A percentile compares a stretch with the other conserved stretches of the same genome.
These are phyloP conservation scores for Drosophila repletoides DNA, from an alignment of 1,140 invertebrate genomes.

Conservation along the genomic window DNA sequence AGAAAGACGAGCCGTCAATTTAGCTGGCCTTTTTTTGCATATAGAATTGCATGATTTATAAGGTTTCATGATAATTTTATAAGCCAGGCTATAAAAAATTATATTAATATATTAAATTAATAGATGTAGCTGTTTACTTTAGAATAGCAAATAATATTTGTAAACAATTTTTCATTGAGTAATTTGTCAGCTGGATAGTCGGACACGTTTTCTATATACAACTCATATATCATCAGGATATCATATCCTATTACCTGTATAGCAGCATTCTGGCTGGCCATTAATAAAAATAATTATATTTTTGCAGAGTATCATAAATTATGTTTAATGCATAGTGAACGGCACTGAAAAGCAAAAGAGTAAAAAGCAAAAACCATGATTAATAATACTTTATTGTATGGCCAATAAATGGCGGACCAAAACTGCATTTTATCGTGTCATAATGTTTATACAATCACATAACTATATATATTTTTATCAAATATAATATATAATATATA, in stretches of 20 bases:
- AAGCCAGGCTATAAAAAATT: too few relatives aligned
- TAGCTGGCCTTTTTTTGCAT: too few relatives aligned
- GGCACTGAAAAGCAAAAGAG: slow-evolving; percentile 26
- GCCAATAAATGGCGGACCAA: slow-evolving; percentile 26
- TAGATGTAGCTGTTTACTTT: too few relatives aligned
- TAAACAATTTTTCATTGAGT: too few relatives aligned
- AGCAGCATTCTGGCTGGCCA: too few relatives aligned
- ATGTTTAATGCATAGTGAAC: slow-evolving; percentile 25
- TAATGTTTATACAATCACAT: slow-evolving; percentile 21
- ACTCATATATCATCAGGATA: neutral
- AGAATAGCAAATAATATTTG: too few relatives aligned
- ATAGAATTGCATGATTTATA: too few relatives aligned
- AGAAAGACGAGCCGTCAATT: too few relatives aligned
- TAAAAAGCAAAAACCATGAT: too few relatives aligned
- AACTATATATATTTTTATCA: neutral
- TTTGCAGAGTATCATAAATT: slow-evolving; percentile 30
- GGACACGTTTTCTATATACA: neutral
- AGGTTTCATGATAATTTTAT: too few relatives aligned
- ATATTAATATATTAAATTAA: too few relatives aligned
- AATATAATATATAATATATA: neutral
- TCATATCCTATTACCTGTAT: slow-evolving; percentile 27
- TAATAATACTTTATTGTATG: slow-evolving; percentile 50
- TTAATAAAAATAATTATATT: slow-evolving; percentile 44
- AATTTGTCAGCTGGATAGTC: too few relatives aligned
- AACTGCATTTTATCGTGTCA: slow-evolving; percentile 51